These are phyloP conservation scores for Paradisaea rubra DNA, from an alignment of 2,113 vertebrate genomes.

Conservation along the genomic window DNA sequence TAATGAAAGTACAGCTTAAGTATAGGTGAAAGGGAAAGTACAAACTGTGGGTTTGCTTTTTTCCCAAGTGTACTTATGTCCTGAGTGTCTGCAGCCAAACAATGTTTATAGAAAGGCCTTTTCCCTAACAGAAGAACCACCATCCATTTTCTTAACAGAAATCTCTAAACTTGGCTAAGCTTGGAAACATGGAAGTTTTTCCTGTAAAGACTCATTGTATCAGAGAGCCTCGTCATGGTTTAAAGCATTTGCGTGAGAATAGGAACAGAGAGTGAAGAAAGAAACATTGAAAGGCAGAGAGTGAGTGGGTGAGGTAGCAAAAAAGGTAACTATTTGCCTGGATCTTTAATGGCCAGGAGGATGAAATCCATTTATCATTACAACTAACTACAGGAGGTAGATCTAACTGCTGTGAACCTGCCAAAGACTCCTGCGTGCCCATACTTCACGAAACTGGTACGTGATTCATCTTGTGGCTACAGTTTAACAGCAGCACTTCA, in stretches of 20 bases:
- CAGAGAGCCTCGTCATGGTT: not conserved
- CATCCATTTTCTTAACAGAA: not conserved
- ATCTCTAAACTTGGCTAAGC: not conserved
- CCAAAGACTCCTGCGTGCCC: not conserved
- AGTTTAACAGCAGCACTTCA: not conserved
- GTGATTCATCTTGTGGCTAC: not conserved
- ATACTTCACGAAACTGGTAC: not conserved
- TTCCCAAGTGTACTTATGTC: not conserved
- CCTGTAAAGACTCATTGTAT: not conserved
- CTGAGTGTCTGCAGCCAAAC: rapidly evolving
- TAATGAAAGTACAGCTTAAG: not conserved
- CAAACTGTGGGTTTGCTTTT: not conserved
- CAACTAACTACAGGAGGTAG: not conserved
- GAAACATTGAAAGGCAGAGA: not conserved
- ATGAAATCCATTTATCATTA: not conserved
- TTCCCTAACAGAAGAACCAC: not conserved
- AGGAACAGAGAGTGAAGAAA: not conserved
- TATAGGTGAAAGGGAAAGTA: not conserved
- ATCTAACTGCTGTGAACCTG: not conserved
- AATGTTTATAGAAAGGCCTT: not conserved
- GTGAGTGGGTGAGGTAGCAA: not conserved
- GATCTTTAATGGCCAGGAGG: not conserved
- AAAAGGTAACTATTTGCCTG: not conserved
- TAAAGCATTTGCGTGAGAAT: not conserved
- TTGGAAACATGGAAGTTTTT: not conserved